Evolutionary conservation across 1,140 invertebrate species (phyloP).

Genomic region (Orchesella cincta): DNA sequence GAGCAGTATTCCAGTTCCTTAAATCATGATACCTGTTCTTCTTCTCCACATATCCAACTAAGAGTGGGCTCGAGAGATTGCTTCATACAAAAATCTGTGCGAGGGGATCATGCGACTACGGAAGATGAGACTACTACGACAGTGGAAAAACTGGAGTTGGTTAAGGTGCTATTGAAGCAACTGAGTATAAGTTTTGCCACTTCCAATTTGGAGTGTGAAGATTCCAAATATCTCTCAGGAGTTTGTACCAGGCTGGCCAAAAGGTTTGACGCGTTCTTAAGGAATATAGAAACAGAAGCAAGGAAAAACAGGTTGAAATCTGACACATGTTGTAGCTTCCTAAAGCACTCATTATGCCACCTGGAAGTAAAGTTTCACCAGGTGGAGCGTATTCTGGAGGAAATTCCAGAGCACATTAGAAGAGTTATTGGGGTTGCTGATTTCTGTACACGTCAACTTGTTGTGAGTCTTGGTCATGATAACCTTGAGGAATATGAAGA

Average conservation of each 20-base stretch:
- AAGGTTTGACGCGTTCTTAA: background rate
- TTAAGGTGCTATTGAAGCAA: background rate
- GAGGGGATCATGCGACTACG: too few relatives aligned
- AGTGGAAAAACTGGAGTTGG: background rate
- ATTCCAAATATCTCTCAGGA: too few relatives aligned
- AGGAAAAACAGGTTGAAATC: background rate
- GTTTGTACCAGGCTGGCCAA: background rate
- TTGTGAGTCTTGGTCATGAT: background rate
- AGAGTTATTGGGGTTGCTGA: background rate
- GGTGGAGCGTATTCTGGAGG: background rate
- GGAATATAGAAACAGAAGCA: background rate
- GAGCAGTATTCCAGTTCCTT: too few relatives aligned
- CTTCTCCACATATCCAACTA: too few relatives aligned
- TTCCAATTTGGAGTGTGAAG: too few relatives aligned
- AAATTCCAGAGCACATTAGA: background rate
- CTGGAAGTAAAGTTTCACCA: slow-evolving; percentile 4
- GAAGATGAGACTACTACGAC: background rate
- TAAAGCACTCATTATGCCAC: background rate
- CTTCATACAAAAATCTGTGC: too few relatives aligned
- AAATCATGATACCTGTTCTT: too few relatives aligned
- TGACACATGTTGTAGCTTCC: background rate
- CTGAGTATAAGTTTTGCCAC: background rate
- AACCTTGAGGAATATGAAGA: background rate
- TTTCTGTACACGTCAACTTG: background rate
- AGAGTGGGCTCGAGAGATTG: background rate